Evolutionary conservation across 2,888 invertebrate species (phyloP), one percentile per base, ranked within the genome.

Genomic region (Coenonympha glycerion): DNA sequence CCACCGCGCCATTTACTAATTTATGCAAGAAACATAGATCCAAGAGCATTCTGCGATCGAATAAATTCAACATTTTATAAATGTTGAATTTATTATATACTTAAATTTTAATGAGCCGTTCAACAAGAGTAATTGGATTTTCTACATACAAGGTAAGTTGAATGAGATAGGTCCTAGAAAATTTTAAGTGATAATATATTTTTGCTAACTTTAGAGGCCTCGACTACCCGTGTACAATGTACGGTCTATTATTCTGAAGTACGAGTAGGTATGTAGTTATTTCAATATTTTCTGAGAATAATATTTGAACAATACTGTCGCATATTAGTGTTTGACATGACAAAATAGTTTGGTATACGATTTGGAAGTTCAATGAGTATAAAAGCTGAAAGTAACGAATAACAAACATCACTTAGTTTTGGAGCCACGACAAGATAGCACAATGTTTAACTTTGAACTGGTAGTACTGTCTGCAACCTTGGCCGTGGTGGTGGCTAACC

Each of bases 391-490:
- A 58, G 55, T 62, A 65, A 65, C 60, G 58, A 64, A 69, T 68
- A 69, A 63, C 69, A 69, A 58, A 58, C 60, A 73, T 47, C 83
- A 86, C 81, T 86, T 71, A 70, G 66, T 72, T 66, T 69, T 60
- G 64, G 68, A 64, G 69, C 2, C 80, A 82, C 85, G n/a, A n/a
- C n/a, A n/a, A n/a, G n/a, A 85, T 85, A 86, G 81, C 83, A 87
- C 78, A 80, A 88, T 88, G 87, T 83, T 78, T 68, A 87, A n/a
- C n/a, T n/a, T n/a, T n/a, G n/a, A 83, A 79, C 73, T 87, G 88
- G 89, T 90, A 88, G 90, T 90, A 80, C 89, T 91, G 88, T 90
- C 87, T 68, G 88, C 88, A 70, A 78, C 90, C 58, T 68, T 91
- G 66, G 89, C 90, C 68, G 66, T 90, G 55, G 89, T 81, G 63